These are phyloP conservation scores for Agonopterix subpropinquella DNA, from an alignment of 2,888 invertebrate species.

Conservation along the genomic window DNA sequence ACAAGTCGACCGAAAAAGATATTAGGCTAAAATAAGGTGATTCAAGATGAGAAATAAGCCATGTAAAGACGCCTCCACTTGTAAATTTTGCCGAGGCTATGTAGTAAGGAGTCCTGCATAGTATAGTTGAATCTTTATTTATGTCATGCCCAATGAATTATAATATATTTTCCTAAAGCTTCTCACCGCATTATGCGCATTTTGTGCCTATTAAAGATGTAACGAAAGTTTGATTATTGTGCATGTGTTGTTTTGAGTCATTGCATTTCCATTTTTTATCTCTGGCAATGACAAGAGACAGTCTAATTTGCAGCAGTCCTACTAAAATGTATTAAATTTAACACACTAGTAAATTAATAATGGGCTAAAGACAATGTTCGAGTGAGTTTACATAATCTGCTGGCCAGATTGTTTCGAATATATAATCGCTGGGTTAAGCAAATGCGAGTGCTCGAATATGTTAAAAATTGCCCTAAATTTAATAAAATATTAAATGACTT, in stretches of 20 bases:
- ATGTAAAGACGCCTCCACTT: slow-evolving; percentile 31
- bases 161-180: slow-evolving; percentile 58
- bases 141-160: slow-evolving; percentile 49
- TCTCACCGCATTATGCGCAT: slow-evolving; percentile 50
- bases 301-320: slow-evolving; percentile 46
- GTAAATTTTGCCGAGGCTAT: slow-evolving; percentile 51
- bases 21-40: slow-evolving; percentile 50
- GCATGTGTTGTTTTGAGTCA: slow-evolving; percentile 43
- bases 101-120: slow-evolving; percentile 42
- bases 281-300: slow-evolving; percentile 40
- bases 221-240: slow-evolving; percentile 48
- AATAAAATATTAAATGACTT: slow-evolving; percentile 30
- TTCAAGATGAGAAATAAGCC: slow-evolving; percentile 29
- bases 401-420: slow-evolving; percentile 32
- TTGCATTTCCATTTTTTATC: slow-evolving; percentile 47
- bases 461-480: slow-evolving; percentile 21
- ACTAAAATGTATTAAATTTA: slow-evolving; percentile 24
- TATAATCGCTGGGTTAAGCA: slow-evolving; percentile 7
- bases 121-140: slow-evolving; percentile 53
- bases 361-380: slow-evolving; percentile 15
- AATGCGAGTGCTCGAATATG: slow-evolving; percentile 10
- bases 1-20: slow-evolving; percentile 42
- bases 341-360: slow-evolving; percentile 14
- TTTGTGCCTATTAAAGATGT: slow-evolving; percentile 61
- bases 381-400: slow-evolving; percentile 25